Conservation (phyloP, 2,797 vertebrate genomes). For the Cuniculus paca region DNA sequence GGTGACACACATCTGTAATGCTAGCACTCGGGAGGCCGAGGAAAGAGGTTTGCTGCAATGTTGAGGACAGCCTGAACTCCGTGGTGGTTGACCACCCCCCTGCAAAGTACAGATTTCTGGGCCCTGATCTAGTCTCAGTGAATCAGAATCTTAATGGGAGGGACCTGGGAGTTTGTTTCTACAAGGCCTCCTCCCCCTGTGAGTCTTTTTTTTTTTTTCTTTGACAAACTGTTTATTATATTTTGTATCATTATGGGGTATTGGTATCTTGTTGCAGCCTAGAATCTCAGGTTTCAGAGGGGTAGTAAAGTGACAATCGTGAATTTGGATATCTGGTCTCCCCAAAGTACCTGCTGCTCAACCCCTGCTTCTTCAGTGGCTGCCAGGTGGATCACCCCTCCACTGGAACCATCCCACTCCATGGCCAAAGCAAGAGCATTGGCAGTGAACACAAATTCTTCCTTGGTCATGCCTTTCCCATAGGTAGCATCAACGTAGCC, state of each 20-base stretch:
- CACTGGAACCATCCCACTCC: conserved; percentile 94
- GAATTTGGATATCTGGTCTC: conserved; percentile 91
- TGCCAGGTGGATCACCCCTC: conserved; percentile 92
- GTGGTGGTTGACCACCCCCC: background rate
- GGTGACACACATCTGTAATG: background rate
- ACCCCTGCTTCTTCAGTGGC: conserved; percentile 92
- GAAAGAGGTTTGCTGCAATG: background rate
- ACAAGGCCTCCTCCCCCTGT: background rate
- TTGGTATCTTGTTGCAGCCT: background rate
- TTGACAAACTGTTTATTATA: conserved; percentile 77
- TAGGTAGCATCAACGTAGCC: conserved; percentile 95
- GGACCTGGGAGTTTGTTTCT: conserved; percentile 36
- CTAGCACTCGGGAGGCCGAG: background rate
- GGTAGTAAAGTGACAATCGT: conserved; percentile 82
- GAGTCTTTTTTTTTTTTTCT: background rate
- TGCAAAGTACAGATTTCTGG: background rate
- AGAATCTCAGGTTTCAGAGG: conserved; percentile 58
- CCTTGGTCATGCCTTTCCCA: conserved; percentile 91
- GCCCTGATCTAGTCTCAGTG: background rate
- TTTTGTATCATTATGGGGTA: background rate
- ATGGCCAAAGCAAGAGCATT: conserved; percentile 93
- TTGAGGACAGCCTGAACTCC: background rate
- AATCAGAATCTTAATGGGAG: background rate
- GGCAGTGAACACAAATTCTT: conserved; percentile 93
- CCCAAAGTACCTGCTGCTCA: conserved; percentile 91